Percentiles rank a stretch among this genome's conserved stretches.
These are phyloP conservation scores for Apis laboriosa DNA, from an alignment of 1,140 invertebrate species.

Conservation along the genomic window DNA sequence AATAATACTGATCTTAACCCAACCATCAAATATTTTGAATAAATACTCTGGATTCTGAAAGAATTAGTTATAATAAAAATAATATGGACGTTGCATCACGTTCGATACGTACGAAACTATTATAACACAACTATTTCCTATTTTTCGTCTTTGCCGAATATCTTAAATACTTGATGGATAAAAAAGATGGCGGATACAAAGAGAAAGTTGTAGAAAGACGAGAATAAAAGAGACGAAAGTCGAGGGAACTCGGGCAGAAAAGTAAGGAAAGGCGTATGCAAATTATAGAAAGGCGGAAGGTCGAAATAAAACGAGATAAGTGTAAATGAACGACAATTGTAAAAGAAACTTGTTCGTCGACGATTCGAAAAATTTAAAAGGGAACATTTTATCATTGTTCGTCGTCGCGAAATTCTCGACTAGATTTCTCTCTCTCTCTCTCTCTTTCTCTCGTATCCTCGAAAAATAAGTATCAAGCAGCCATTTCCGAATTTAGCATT, in stretches of 20 bases:
- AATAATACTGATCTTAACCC: neutral
- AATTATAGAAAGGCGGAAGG: neutral
- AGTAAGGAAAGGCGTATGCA: neutral
- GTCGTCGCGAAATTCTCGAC: neutral
- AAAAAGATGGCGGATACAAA: neutral
- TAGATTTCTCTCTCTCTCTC: conserved; percentile 17
- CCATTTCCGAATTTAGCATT: neutral
- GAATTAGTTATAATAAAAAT: no score
- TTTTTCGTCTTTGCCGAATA: neutral
- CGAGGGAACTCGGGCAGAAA: neutral
- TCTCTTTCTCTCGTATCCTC: neutral
- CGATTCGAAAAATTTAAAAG: neutral
- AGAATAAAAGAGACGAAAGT: neutral
- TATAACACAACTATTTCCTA: neutral
- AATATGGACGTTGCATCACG: no score
- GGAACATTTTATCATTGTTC: neutral
- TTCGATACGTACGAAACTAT: neutral
- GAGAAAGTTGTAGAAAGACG: no score
- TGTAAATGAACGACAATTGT: neutral
- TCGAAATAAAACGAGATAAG: neutral
- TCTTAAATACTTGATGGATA: neutral
- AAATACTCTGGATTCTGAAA: no score
- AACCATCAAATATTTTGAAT: no score
- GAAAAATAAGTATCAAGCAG: neutral
- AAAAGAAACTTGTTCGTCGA: no score